Base-by-base conservation (phyloP, 2,888 invertebrate genomes). In the Loripinus fragilis region DNA sequence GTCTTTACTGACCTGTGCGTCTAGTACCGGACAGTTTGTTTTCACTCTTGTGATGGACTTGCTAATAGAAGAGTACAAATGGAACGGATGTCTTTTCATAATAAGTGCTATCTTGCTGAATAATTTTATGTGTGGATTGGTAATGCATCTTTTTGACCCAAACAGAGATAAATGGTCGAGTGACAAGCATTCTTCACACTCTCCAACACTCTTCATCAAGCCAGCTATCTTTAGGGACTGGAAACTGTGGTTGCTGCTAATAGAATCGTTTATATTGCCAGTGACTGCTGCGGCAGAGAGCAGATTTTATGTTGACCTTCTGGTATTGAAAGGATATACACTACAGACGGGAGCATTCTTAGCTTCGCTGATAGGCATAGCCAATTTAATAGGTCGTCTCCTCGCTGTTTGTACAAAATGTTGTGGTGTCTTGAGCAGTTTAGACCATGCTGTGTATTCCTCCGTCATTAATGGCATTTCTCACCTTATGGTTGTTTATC, bases 401-500 rank as follows among this genome's bases (percentile, higher is more conserved):
- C 55, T 55, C 15, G 55, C 25, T 25, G 28, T 28, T 12, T 25
- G n/a, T 10, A 55, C 55, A 2, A 10, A n/a, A 23, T 10, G 5
- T 55, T 17, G 25, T 25, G 12, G 25, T 8, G 23, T 23, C 28
- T n/a, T 55, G 2, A 17, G 25, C 23, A 55, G 55, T 15, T n/a
- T 55, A 25, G 55, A 55, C 17, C 55, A 55, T 23, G 15, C 55
- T 3, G 23, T 55, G 8, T 28, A 55, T 28, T 55, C 55, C 5
- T 23, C 55, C 8, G 3, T 55, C 5, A 55, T 55, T 3, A 55
- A 55, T 25, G 55, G 25, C 7, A 7, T 28, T 3, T 55, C 55
- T 55, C 55, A 55, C 28, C 55, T 55, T 7, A 55, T 55, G 55
- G 55, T 55, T 55, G 25, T 55, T 25, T 55, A 55, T 25, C 55